A percentile compares a stretch with the other conserved stretches of the same genome.
Evolutionary conservation across 2,797 vertebrate genomes (phyloP).

Genomic region (Microctenopoma steveboyesi): DNA sequence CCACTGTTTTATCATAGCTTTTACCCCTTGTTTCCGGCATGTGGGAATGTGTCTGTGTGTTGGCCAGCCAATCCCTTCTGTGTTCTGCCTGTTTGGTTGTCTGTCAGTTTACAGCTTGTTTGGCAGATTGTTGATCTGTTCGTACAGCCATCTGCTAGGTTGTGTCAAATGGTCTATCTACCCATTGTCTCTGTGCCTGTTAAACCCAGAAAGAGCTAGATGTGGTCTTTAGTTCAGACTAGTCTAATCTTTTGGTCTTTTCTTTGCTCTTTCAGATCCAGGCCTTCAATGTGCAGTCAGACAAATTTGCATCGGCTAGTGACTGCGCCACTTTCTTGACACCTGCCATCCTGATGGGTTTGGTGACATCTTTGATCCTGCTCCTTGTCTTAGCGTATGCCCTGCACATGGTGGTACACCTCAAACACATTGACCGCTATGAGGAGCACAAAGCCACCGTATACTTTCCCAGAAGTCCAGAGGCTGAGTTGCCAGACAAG

Average conservation of each 20-base stretch:
- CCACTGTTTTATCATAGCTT: conserved; percentile 28
- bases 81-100: conserved; percentile 43
- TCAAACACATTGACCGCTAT: conserved; percentile 91
- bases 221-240: conserved; percentile 59
- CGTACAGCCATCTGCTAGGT: conserved; percentile 68
- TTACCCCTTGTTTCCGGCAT: neutral
- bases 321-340: conserved; percentile 92
- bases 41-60: conserved; percentile 39
- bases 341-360: conserved; percentile 91
- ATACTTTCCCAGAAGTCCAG: conserved; percentile 86
- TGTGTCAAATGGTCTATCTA: conserved; percentile 65
- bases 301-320: conserved; percentile 89
- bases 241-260: conserved; percentile 56
- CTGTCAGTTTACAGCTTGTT: conserved; percentile 57
- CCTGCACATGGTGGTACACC: conserved; percentile 93
- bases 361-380: conserved; percentile 91
- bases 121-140: conserved; percentile 58
- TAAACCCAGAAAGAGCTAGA: conserved; percentile 60
- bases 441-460: conserved; percentile 90
- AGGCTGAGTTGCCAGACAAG: conserved; percentile 85
- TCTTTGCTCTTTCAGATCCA: conserved; percentile 86
- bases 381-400: conserved; percentile 92
- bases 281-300: conserved; percentile 89
- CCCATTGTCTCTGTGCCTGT: conserved; percentile 45
- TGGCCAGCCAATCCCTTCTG: conserved; percentile 51